Evolutionary conservation across 2,113 vertebrate species (phyloP).

Genomic region (Cyanoderma ruficeps): DNA sequence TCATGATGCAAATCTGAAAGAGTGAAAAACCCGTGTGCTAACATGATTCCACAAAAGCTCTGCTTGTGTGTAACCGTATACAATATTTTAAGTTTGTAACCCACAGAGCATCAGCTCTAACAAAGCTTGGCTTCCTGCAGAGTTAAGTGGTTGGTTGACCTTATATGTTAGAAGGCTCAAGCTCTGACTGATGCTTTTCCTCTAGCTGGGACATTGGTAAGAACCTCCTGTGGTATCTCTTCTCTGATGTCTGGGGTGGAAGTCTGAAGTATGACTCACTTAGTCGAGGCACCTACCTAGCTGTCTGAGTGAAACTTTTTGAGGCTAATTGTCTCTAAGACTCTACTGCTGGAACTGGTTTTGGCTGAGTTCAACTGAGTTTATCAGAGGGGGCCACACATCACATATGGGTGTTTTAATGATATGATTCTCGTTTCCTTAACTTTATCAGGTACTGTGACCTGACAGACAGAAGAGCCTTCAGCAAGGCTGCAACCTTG

Average conservation of each 20-base stretch:
- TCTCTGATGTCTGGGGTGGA: constrained; percentile 52
- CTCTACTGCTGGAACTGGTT: constrained; percentile 11
- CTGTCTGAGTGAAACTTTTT: constrained; percentile 10
- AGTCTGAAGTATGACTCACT: constrained; percentile 40
- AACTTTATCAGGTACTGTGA: background rate
- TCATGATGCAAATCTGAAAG: constrained; percentile 20
- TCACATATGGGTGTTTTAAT: constrained; percentile 31
- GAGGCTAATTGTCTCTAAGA: constrained; percentile 1
- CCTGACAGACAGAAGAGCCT: background rate
- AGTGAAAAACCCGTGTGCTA: background rate
- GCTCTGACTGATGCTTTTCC: constrained; percentile 48
- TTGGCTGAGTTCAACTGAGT: constrained; percentile 32
- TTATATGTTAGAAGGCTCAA: constrained; percentile 33
- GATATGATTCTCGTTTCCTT: background rate
- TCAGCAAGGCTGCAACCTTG: constrained; percentile 19
- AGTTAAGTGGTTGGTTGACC: constrained; percentile 63
- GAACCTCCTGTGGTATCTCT: constrained; percentile 41
- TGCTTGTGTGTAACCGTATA: constrained; percentile 8
- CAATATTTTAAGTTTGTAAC: constrained; percentile 49
- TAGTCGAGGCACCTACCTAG: background rate
- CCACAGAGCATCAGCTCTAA: constrained; percentile 36
- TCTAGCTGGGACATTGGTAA: constrained; percentile 51
- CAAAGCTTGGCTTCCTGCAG: constrained; percentile 50
- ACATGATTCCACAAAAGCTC: constrained; percentile 33
- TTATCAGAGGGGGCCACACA: constrained; percentile 48